Evolutionary conservation across 1,140 invertebrate species (phyloP), one percentile per base, ranked within the genome.

Genomic region (Homalodisca vitripennis): DNA sequence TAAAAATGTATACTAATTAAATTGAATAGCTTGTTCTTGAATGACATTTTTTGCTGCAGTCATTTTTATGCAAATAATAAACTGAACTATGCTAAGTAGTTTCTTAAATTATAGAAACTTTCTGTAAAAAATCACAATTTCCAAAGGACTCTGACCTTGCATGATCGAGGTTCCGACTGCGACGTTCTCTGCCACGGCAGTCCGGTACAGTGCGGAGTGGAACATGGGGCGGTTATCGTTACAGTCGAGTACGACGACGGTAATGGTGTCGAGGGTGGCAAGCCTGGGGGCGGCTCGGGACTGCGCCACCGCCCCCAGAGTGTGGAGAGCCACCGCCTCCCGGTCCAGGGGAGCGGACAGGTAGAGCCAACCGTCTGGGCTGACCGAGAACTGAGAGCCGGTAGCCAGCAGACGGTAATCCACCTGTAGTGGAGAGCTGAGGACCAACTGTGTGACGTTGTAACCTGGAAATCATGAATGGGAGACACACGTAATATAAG

Each of bases 191-290:
- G 91, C 89, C 0, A 97, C 78, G 57, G 83, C 85, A 2, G 92
- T 81, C 51, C 84, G 82, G 79, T 97, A 97, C 0, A 88, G 87
- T 73, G 86, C 87, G 74, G 89, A 94, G 77, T 95, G 90, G 80
- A 97, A 97, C 69, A 85, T 82, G 0, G 95, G 95, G 24, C 87
- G 83, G 78, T 97, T 92, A 80, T 98, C 95, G 78, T 98, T 97
- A 72, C 93, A 91, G 79, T 98, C 94, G 53, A 92, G 81, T 27
- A 98, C 88, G 74, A 90, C 88, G 41, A 97, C 83, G 3, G 85
- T 83, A 69, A 96, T 88, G 78, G 89, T 85, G 20, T 87, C 85
- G 57, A 92, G 82, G 0, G 88, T 85, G 17, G 86, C 89, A 2
- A 92, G 79, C 2, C 88, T 84, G 29, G 92, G 91, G 72, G 86